Evolutionary conservation across 2,888 invertebrate species (phyloP).

Genomic region (Nemoura dubitans): DNA sequence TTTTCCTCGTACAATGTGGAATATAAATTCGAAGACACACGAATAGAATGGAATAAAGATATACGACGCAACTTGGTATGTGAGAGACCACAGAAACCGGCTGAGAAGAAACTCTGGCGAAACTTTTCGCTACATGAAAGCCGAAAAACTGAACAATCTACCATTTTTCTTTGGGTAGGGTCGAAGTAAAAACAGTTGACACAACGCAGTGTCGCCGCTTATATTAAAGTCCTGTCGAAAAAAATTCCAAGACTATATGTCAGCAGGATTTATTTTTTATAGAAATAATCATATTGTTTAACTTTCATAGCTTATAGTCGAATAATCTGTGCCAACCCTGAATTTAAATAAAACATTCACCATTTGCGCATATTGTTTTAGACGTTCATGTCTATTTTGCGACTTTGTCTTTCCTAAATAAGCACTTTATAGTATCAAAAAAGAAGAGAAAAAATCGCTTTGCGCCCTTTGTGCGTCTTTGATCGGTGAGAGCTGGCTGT

Average conservation of each 20-base stretch:
- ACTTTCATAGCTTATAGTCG: neutral
- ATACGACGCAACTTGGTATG: neutral
- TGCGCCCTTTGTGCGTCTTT: too few species aligned
- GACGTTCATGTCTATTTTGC: too few species aligned
- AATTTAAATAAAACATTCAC: too few species aligned
- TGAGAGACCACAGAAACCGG: neutral
- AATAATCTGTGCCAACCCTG: too few species aligned
- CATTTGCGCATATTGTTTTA: too few species aligned
- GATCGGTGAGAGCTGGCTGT: too few species aligned
- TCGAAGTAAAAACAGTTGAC: neutral
- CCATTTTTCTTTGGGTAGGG: neutral
- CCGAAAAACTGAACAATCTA: neutral
- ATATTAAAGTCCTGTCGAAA: neutral
- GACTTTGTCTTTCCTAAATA: too few species aligned
- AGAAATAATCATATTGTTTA: neutral
- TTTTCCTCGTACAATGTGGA: neutral
- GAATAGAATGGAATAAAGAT: neutral
- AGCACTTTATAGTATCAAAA: too few species aligned
- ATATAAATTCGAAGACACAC: slow-evolving; percentile 7
- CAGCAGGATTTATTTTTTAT: neutral
- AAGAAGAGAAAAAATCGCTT: too few species aligned
- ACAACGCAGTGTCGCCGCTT: neutral
- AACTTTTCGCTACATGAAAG: neutral
- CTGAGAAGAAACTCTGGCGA: neutral
- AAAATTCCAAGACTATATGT: neutral